A percentile compares a stretch with the other conserved stretches of the same genome.
These are phyloP conservation scores for Atrichornis clamosus DNA, from an alignment of 2,113 vertebrate species.

Conservation along the genomic window DNA sequence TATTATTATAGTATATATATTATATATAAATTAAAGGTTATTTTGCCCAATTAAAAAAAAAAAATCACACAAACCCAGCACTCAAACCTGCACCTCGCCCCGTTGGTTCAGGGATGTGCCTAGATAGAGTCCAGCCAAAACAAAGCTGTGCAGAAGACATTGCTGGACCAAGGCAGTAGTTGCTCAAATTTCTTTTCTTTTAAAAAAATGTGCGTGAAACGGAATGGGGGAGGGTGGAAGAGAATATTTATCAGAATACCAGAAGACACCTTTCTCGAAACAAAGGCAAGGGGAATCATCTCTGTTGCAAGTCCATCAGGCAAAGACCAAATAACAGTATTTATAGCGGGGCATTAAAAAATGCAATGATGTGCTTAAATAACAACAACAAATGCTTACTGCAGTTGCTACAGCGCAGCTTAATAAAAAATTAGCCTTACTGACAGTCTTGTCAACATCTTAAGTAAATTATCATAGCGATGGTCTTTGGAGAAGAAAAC, in stretches of 20 bases:
- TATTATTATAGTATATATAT: too few species aligned
- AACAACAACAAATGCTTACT: slow-evolving; percentile 42
- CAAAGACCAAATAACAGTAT: slow-evolving; percentile 44
- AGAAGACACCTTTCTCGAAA: slow-evolving; percentile 41
- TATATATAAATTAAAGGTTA: too few species aligned
- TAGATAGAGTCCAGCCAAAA: not conserved
- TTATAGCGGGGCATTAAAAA: slow-evolving; percentile 17
- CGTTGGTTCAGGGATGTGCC: not conserved
- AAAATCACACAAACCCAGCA: not conserved
- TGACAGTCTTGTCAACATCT: slow-evolving; percentile 71
- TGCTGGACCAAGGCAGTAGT: not conserved
- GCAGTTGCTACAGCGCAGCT: slow-evolving; percentile 5
- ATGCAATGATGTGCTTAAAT: not conserved
- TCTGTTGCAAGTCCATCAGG: slow-evolving; percentile 5
- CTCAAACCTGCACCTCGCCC: not conserved
- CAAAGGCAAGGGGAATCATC: slow-evolving; percentile 28
- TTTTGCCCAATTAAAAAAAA: not conserved
- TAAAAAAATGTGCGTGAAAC: not conserved
- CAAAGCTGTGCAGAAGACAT: not conserved
- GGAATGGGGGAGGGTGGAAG: not conserved
- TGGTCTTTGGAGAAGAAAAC: slow-evolving; percentile 75
- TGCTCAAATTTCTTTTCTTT: slow-evolving; percentile 29
- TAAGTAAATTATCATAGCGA: slow-evolving; percentile 72
- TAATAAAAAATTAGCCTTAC: slow-evolving; percentile 67
- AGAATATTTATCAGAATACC: slow-evolving; percentile 14